phyloP scores from a whole-genome alignment of 2,888 invertebrate genomes.

The Ctenicera cuprea region DNA sequence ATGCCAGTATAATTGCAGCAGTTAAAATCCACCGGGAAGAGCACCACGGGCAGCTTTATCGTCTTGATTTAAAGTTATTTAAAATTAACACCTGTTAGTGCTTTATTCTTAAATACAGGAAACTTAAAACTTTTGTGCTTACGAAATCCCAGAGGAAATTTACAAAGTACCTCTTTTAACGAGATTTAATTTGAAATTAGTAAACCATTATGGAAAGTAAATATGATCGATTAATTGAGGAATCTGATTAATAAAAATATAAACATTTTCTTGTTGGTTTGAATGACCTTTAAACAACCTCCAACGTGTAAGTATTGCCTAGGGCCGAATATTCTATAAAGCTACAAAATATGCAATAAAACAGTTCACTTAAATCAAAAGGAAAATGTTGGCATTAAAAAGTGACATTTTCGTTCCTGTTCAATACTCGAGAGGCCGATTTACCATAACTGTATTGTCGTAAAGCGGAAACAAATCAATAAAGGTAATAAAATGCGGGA shows the following conservation, averaged over 20 bases:
- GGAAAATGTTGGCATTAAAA: slow-evolving; percentile 50
- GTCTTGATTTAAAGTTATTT: slow-evolving; percentile 17
- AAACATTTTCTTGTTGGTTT: neutral
- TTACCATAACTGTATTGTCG: slow-evolving; percentile 51
- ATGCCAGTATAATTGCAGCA: neutral
- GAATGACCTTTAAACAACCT: neutral
- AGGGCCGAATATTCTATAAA: slow-evolving; percentile 28
- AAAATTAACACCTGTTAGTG: slow-evolving; percentile 23
- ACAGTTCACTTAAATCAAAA: slow-evolving; percentile 48
- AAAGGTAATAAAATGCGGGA: slow-evolving; percentile 51
- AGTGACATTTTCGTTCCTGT: slow-evolving; percentile 49
- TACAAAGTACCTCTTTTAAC: neutral
- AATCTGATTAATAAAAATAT: neutral
- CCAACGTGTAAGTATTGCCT: neutral
- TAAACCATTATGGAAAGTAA: slow-evolving; percentile 7
- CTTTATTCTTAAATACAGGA: slow-evolving; percentile 17
- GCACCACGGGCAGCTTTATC: slow-evolving; percentile 9
- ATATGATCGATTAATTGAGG: neutral
- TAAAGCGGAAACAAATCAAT: slow-evolving; percentile 53
- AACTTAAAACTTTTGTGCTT: slow-evolving; percentile 8
- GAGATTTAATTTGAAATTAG: slow-evolving; percentile 1
- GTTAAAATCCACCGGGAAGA: slow-evolving; percentile 2
- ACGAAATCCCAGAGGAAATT: neutral
- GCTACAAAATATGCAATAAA: slow-evolving; percentile 45
- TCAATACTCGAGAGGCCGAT: slow-evolving; percentile 47